phyloP scores from a whole-genome alignment of 2,888 invertebrate species.

The Augiades crinisus region DNA sequence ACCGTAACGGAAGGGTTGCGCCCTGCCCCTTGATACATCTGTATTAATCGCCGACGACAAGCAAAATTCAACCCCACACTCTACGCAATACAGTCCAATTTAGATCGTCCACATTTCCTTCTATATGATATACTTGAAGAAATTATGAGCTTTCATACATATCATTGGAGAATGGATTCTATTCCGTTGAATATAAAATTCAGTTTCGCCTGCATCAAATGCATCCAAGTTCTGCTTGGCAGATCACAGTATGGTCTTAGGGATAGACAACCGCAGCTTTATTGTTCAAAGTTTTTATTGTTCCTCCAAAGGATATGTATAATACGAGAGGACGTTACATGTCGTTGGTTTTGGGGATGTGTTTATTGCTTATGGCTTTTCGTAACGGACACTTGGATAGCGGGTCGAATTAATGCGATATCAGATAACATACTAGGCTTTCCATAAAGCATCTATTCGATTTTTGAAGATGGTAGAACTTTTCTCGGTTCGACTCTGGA shows the following conservation, averaged over 20 bases:
- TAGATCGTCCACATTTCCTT: neutral
- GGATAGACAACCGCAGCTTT: conserved; percentile 56
- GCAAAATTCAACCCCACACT: neutral
- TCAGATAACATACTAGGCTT: too few relatives aligned
- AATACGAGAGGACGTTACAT: conserved; percentile 61
- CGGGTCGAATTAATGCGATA: neutral
- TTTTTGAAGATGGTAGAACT: too few relatives aligned
- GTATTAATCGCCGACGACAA: conserved; percentile 7
- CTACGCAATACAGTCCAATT: neutral
- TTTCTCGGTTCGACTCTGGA: too few relatives aligned
- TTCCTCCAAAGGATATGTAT: conserved; percentile 47
- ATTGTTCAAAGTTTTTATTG: conserved; percentile 62
- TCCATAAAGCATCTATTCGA: too few relatives aligned
- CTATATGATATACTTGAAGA: conserved; percentile 18
- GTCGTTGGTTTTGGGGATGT: conserved; percentile 62
- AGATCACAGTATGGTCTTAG: conserved; percentile 51
- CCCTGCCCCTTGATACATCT: conserved; percentile 37
- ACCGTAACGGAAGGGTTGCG: conserved; percentile 70
- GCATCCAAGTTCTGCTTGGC: conserved; percentile 49
- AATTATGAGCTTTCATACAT: conserved; percentile 9
- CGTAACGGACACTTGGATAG: conserved; percentile 32
- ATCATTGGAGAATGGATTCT: neutral
- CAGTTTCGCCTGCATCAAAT: neutral
- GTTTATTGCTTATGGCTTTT: conserved; percentile 49
- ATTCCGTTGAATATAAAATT: neutral